A percentile compares a stretch with the other conserved stretches of the same genome.
These are phyloP conservation scores for Koerneria pararmatus DNA, from an alignment of 2,888 invertebrate species.

Conservation along the genomic window DNA sequence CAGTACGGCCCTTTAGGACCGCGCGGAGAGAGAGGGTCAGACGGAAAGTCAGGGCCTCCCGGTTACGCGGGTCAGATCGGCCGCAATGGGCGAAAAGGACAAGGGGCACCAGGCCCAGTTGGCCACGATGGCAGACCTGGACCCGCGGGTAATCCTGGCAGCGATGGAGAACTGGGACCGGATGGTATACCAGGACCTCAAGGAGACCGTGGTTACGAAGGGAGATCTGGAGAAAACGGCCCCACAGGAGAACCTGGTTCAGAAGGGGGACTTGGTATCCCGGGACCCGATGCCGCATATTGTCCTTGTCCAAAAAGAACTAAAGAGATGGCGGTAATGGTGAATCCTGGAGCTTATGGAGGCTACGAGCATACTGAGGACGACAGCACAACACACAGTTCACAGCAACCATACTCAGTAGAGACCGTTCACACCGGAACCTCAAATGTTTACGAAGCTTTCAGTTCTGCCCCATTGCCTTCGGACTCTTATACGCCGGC, in stretches of 20 bases:
- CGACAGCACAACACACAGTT: too few relatives aligned
- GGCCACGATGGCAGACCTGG: slow-evolving; percentile 11
- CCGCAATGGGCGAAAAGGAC: slow-evolving; percentile 8
- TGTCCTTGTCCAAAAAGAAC: slow-evolving; percentile 18
- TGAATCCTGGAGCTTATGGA: neutral
- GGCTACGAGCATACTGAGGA: too few relatives aligned
- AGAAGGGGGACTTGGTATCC: slow-evolving; percentile 3
- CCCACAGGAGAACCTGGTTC: neutral
- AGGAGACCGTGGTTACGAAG: slow-evolving; percentile 9
- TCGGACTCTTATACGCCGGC: too few relatives aligned
- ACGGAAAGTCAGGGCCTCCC: slow-evolving; percentile 8
- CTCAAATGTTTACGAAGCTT: too few relatives aligned
- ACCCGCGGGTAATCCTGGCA: slow-evolving; percentile 7
- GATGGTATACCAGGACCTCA: slow-evolving; percentile 20
- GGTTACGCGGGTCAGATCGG: slow-evolving; percentile 17
- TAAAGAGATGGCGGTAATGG: neutral
- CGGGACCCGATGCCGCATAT: slow-evolving; percentile 19
- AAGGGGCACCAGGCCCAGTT: slow-evolving; percentile 1
- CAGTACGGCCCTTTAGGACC: slow-evolving; percentile 7
- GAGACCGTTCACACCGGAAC: too few relatives aligned
- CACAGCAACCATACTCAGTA: too few relatives aligned
- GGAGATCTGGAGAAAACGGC: slow-evolving; percentile 3
- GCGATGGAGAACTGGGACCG: neutral
- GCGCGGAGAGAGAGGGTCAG: slow-evolving; percentile 7
- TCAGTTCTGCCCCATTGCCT: too few relatives aligned